Evolutionary conservation across 37 sponge, comb jelly and placozoan species (phyloP).

Genomic region (Cliona cf. orientalis): DNA sequence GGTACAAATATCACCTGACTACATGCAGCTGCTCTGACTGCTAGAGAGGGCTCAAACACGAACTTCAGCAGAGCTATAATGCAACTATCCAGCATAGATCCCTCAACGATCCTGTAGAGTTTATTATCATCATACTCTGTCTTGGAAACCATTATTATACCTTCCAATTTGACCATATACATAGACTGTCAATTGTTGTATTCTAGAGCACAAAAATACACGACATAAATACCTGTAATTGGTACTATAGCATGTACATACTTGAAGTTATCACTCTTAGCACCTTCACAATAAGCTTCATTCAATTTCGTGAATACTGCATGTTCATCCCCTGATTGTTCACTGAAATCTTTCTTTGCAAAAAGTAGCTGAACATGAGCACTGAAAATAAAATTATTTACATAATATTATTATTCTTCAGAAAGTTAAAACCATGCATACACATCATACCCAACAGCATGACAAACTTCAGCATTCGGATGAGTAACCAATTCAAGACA

Average conservation of each 20-base stretch:
- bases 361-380: neutral
- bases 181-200: constrained; percentile 34
- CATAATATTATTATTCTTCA: neutral
- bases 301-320: constrained; percentile 18
- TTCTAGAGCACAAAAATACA: constrained; percentile 2
- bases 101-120: constrained; percentile 30
- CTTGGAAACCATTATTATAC: neutral
- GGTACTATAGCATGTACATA: neutral
- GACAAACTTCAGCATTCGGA: neutral
- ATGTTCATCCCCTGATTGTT: neutral
- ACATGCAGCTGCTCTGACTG: constrained; percentile 18
- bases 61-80: constrained; percentile 44
- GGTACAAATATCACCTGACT: constrained; percentile 21
- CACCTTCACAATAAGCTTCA: neutral
- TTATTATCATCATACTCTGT: neutral
- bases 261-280: neutral
- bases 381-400: neutral
- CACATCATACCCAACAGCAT: constrained; percentile 26
- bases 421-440: neutral
- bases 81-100: constrained; percentile 20
- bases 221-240: neutral
- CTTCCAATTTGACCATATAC: constrained; percentile 33
- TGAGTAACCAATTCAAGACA: constrained; percentile 34
- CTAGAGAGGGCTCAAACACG: constrained; percentile 11
- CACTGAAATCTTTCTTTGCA: neutral